These are phyloP conservation scores for Steinernema feltiae DNA, from an alignment of 1,140 invertebrate genomes.

Conservation along the genomic window DNA sequence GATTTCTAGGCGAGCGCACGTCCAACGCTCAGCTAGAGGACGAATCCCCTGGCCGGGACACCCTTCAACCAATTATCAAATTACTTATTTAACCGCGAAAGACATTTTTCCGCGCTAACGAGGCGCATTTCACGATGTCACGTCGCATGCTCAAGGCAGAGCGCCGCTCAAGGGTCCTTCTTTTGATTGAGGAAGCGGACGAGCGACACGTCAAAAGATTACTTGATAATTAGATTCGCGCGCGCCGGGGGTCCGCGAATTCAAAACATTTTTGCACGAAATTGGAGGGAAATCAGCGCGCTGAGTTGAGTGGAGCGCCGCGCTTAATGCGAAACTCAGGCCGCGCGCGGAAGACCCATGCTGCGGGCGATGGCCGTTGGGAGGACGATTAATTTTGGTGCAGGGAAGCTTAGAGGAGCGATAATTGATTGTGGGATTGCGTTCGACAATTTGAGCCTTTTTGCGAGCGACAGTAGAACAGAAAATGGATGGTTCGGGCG, in stretches of 20 bases:
- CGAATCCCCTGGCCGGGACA: neutral
- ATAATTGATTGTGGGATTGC: too few relatives aligned
- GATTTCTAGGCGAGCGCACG: neutral
- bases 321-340: too few relatives aligned
- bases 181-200: neutral
- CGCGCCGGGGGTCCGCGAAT: neutral
- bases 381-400: too few relatives aligned
- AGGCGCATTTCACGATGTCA: neutral
- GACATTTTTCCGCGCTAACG: neutral
- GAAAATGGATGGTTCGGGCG: too few relatives aligned
- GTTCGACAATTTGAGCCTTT: too few relatives aligned
- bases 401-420: too few relatives aligned
- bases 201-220: neutral
- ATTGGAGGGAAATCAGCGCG: too few relatives aligned
- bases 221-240: neutral
- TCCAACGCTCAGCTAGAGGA: neutral
- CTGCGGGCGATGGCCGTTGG: too few relatives aligned
- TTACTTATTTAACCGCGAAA: neutral
- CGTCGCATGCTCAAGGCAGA: neutral
- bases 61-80: neutral
- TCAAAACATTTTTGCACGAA: neutral
- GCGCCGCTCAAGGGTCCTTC: neutral
- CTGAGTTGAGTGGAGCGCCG: too few relatives aligned
- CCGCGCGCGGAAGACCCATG: too few relatives aligned
- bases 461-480: too few relatives aligned